Evolutionary conservation across 2,113 vertebrate genomes (phyloP).

Genomic region (Chlorocebus sabaeus): DNA sequence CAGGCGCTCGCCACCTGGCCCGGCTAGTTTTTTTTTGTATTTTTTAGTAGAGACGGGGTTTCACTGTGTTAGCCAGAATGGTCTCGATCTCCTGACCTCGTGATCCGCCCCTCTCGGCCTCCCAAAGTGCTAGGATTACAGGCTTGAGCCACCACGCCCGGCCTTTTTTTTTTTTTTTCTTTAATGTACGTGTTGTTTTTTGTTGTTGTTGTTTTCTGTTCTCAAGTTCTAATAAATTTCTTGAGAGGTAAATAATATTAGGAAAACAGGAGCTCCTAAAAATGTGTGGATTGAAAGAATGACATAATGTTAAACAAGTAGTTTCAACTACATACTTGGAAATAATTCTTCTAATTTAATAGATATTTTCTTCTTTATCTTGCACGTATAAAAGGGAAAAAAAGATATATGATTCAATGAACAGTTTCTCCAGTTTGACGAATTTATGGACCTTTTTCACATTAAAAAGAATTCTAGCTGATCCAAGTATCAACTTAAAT

Average conservation of each 20-base stretch:
- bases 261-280: background rate
- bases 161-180: background rate
- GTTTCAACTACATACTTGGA: background rate
- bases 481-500: background rate
- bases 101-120: too few relatives aligned
- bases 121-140: too few relatives aligned
- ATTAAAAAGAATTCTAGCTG: background rate
- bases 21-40: too few relatives aligned
- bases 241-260: background rate
- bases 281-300: background rate
- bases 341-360: background rate
- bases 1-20: too few relatives aligned
- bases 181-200: background rate
- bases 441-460: background rate
- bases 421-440: background rate
- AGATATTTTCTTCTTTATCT: background rate
- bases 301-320: background rate
- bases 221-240: background rate
- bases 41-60: too few relatives aligned
- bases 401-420: background rate
- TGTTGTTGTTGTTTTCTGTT: background rate
- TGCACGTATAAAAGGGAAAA: background rate
- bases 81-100: too few relatives aligned
- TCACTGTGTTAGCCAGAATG: too few relatives aligned
- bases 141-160: too few relatives aligned